Evolutionary conservation across 2,797 vertebrate genomes (phyloP).

Genomic region (Gobio occitaniae): DNA sequence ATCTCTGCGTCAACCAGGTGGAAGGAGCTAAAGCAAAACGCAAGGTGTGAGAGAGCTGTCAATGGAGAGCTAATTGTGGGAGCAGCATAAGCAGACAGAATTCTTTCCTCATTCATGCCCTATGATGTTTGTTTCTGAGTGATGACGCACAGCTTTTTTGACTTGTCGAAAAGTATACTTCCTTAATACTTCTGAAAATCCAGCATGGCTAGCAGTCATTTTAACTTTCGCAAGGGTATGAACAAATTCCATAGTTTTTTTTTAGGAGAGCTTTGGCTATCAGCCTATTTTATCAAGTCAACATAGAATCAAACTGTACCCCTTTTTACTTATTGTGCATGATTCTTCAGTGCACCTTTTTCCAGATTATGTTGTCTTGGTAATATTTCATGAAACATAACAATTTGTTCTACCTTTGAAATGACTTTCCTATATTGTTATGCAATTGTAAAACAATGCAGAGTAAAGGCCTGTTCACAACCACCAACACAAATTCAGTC

Average conservation of each 20-base stretch:
- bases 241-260: neutral
- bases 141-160: neutral
- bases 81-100: neutral
- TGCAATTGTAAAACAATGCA: neutral
- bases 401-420: neutral
- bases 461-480: neutral
- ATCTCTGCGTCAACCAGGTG: slow-evolving; percentile 17
- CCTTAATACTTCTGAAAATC: neutral
- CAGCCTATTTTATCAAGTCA: slow-evolving; percentile 29
- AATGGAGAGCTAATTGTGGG: neutral
- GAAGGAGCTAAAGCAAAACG: neutral
- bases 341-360: neutral
- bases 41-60: neutral
- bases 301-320: neutral
- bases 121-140: neutral
- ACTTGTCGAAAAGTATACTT: neutral
- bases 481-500: neutral
- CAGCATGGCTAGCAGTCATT: too few relatives aligned
- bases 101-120: slow-evolving; percentile 6
- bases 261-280: neutral
- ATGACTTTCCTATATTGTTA: neutral
- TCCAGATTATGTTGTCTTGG: neutral
- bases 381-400: neutral
- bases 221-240: neutral
- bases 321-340: neutral